A percentile compares a stretch with the other conserved stretches of the same genome.
phyloP scores from a whole-genome alignment of 2,797 vertebrate genomes.

The Alca torda region DNA sequence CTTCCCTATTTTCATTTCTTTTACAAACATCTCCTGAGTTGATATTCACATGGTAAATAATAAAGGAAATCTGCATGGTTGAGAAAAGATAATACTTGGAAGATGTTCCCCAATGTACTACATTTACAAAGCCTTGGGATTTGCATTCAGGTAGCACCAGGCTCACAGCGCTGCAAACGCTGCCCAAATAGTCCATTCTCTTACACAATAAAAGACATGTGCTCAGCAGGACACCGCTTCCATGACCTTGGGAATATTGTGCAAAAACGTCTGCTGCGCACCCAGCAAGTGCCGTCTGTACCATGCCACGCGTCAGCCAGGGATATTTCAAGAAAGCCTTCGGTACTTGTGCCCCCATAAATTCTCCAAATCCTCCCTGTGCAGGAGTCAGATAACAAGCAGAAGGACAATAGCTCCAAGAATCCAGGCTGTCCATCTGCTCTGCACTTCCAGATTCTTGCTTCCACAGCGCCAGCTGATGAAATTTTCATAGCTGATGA shows the following conservation, averaged over 20 bases:
- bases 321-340: conserved; percentile 76
- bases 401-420: conserved; percentile 79
- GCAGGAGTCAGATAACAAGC: conserved; percentile 75
- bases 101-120: not conserved
- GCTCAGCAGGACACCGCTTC: not conserved
- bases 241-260: conserved; percentile 50
- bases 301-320: conserved; percentile 52
- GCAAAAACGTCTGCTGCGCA: not conserved
- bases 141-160: not conserved
- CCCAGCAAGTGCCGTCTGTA: conserved; percentile 2
- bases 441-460: conserved; percentile 71
- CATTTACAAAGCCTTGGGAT: not conserved
- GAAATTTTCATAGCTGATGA: conserved; percentile 77
- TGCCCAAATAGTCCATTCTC: not conserved
- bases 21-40: not conserved
- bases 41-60: not conserved
- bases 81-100: not conserved
- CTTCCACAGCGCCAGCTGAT: conserved; percentile 72
- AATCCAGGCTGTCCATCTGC: conserved; percentile 80
- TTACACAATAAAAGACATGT: conserved; percentile 37
- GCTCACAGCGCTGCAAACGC: not conserved
- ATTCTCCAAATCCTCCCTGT: conserved; percentile 75
- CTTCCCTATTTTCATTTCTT: not conserved
- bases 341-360: conserved; percentile 75
- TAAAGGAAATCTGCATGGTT: fast-evolving